Conservation (phyloP, 2,113 vertebrate species). For the Microtus oregoni region DNA sequence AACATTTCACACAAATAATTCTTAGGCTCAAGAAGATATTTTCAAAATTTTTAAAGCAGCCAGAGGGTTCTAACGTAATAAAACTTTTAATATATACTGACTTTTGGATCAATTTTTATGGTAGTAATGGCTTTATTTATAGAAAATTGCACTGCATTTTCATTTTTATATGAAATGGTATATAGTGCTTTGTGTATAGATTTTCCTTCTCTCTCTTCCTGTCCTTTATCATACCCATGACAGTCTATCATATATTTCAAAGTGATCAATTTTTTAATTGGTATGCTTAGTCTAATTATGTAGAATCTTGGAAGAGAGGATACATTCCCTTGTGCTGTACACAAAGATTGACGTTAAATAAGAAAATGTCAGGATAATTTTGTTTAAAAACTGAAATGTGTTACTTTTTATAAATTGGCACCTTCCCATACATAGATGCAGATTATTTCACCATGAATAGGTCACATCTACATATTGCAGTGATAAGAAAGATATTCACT, state of each 20-base stretch:
- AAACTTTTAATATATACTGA: slow-evolving; percentile 46
- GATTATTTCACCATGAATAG: neutral
- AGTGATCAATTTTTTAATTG: slow-evolving; percentile 50
- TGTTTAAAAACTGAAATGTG: slow-evolving; percentile 65
- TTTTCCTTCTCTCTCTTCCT: slow-evolving; percentile 41
- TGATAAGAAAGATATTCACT: neutral
- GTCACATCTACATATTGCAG: slow-evolving; percentile 53
- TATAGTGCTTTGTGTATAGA: neutral
- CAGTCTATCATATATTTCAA: slow-evolving; percentile 36
- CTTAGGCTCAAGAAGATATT: slow-evolving; percentile 71
- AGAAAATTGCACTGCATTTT: slow-evolving; percentile 36
- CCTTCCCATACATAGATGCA: neutral
- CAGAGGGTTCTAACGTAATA: slow-evolving; percentile 41
- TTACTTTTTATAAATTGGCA: slow-evolving; percentile 29
- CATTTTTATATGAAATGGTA: neutral
- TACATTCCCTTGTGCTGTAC: neutral
- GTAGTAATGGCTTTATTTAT: slow-evolving; percentile 35
- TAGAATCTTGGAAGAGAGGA: neutral
- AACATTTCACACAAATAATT: slow-evolving; percentile 81
- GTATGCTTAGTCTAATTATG: slow-evolving; percentile 49
- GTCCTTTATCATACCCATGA: neutral
- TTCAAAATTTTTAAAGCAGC: slow-evolving; percentile 50
- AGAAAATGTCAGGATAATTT: slow-evolving; percentile 38
- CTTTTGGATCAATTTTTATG: slow-evolving; percentile 62
- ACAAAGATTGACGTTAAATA: neutral